Evolutionary conservation across 2,113 vertebrate genomes (phyloP).

Genomic region (Pycnonotus jocosus): DNA sequence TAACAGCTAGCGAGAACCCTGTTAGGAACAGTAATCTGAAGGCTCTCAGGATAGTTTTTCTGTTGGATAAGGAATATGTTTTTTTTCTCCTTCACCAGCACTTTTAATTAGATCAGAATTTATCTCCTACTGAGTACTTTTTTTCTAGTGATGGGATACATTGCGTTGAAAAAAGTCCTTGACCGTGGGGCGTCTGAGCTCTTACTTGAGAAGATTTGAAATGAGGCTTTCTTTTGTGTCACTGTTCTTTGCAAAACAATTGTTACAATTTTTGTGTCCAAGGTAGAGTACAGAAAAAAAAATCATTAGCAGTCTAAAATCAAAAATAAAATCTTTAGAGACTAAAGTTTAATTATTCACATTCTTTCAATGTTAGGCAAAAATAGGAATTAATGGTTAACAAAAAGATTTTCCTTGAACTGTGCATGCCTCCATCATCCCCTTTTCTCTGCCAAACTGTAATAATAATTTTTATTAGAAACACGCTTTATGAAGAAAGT

Average conservation of each 20-base stretch:
- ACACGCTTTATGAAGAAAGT: neutral
- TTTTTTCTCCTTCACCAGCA: neutral
- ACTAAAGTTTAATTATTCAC: neutral
- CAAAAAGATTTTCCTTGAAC: neutral
- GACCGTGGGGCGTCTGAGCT: neutral
- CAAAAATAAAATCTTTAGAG: neutral
- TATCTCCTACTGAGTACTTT: neutral
- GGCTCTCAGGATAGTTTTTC: neutral
- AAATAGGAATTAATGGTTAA: neutral
- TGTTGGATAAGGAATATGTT: neutral
- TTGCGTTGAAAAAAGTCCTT: neutral
- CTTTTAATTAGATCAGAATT: conserved; percentile 16
- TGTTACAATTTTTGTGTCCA: neutral
- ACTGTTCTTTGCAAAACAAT: neutral
- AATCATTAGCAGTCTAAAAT: neutral
- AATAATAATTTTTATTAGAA: neutral
- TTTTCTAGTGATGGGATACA: neutral
- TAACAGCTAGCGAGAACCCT: neutral
- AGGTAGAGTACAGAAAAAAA: neutral
- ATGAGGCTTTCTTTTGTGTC: neutral
- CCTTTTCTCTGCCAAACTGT: neutral
- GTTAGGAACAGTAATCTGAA: neutral
- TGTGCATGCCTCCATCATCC: neutral
- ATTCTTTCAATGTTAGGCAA: neutral
- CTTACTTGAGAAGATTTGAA: neutral